phyloP scores from a whole-genome alignment of 1,140 invertebrate species.

The Drosophila serrata region DNA sequence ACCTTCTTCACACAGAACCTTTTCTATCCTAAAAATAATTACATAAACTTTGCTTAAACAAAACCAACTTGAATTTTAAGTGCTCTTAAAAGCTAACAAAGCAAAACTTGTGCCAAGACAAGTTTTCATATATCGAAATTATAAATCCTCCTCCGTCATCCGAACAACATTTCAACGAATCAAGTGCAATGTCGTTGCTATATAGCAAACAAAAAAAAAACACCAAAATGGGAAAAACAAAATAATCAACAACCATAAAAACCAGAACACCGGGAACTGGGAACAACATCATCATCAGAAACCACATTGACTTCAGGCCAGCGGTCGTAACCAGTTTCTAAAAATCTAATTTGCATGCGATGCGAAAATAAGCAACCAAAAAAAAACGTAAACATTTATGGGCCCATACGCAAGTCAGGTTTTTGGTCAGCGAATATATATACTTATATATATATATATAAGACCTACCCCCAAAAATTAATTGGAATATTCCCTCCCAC shows the following conservation, averaged over 20 bases:
- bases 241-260: conserved; percentile 26
- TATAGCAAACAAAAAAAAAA: conserved; percentile 8
- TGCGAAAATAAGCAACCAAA: conserved; percentile 23
- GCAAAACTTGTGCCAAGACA: conserved; percentile 3
- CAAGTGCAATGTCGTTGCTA: conserved; percentile 39
- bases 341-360: conserved; percentile 49
- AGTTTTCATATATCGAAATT: conserved; percentile 13
- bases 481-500: conserved; percentile 21
- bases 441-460: background rate
- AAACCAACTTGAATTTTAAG: conserved; percentile 18
- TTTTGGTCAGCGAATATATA: conserved; percentile 34
- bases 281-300: conserved; percentile 12
- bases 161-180: conserved; percentile 15
- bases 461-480: conserved; percentile 16
- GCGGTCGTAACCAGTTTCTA: conserved; percentile 35
- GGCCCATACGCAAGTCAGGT: conserved; percentile 10
- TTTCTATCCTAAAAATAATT: background rate
- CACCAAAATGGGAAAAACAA: conserved; percentile 1
- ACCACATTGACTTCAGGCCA: conserved; percentile 12
- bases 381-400: conserved; percentile 54
- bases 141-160: conserved; percentile 14
- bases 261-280: conserved; percentile 29
- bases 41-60: conserved; percentile 6
- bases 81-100: conserved; percentile 9
- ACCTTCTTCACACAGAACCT: background rate